Conservation (phyloP, 2,113 vertebrate species). For the Sinosuthora webbiana region DNA sequence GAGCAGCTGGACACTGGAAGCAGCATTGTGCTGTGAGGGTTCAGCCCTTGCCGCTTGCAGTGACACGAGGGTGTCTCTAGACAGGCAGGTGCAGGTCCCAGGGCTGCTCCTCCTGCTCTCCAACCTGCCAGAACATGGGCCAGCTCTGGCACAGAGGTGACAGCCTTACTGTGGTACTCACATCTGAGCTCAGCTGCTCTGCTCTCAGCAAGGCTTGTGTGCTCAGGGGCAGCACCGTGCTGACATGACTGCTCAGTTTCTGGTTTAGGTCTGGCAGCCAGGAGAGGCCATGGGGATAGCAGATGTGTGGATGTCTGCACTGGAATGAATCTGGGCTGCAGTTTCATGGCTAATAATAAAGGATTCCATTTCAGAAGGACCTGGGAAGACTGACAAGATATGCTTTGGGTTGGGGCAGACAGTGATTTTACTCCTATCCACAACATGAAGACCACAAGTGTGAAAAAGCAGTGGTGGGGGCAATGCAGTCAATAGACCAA, state of each 20-base stretch:
- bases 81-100: neutral
- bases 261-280: slow-evolving; percentile 3
- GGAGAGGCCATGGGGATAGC: neutral
- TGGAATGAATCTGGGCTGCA: neutral
- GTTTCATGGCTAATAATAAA: neutral
- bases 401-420: neutral
- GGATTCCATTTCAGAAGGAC: neutral
- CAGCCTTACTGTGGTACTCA: accelerated
- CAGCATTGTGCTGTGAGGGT: neutral
- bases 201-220: neutral
- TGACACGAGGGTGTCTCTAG: neutral
- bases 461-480: neutral
- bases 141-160: neutral
- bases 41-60: neutral
- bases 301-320: slow-evolving; percentile 9
- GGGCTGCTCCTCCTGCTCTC: neutral
- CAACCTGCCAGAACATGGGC: neutral
- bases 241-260: neutral
- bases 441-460: neutral
- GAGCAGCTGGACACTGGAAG: neutral
- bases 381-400: neutral
- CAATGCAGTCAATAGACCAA: neutral
- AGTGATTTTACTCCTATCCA: neutral
- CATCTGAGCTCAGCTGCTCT: neutral
- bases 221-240: neutral